Evolutionary conservation across 2,888 invertebrate species (phyloP), one percentile per base, ranked within the genome.

Genomic region (Amphipyra tragopoginis): DNA sequence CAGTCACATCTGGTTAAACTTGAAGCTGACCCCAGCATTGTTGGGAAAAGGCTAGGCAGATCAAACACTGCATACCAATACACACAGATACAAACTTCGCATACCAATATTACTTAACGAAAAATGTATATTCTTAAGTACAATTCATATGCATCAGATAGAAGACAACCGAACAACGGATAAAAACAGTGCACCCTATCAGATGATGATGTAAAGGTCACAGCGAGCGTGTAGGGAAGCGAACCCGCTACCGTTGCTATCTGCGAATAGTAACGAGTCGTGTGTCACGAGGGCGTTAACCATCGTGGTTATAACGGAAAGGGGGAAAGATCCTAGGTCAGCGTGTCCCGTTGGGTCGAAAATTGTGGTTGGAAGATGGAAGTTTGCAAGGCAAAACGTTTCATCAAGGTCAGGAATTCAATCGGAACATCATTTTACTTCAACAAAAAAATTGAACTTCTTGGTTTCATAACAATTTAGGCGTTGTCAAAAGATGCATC

Each of bases 181-280:
- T 71, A 70, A 76, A 66, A 70, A 68, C 55, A 40, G 51, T 57
- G 21, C 44, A 47, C 33, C 42, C 44, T 80, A 82, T 82, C 82
- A 64, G 81, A 81, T 80, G 77, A 82, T 77, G 79, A 77, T 64
- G 74, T 67, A 81, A 82, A 82, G 82, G 82, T 82, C 82, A 80
- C 36, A 6, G 38, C 38, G 52, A 56, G 72, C 79, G 76, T 79
- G 79, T 69, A 65, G 82, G 71, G 78, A 73, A 70, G 50, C 74
- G 64, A 79, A 78, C 72, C 78, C 63, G 73, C 77, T 73, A 75
- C 72, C 66, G 66, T 67, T 64, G 75, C 70, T 81, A 82, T 82
- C 82, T 67, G 53, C 58, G 77, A 73, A 79, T 80, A 69, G 68
- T 73, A 80, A 82, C 75, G 67, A 79, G 75, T 72, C 69, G 67